phyloP scores from a whole-genome alignment of 2,797 vertebrate species.

The Tympanoctomys barrerae region DNA sequence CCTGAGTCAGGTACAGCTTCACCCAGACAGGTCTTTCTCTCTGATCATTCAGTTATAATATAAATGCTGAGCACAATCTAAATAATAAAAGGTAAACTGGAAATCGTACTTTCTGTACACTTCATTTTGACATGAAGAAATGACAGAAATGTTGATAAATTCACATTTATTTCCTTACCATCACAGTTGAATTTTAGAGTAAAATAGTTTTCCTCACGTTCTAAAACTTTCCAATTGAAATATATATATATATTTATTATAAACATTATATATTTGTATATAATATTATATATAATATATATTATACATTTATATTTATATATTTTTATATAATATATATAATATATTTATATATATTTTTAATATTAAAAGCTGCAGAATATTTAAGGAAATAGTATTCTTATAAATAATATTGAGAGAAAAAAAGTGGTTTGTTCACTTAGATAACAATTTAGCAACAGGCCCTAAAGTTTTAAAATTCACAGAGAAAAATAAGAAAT shows the following conservation, averaged over 20 bases:
- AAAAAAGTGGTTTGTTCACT: not conserved
- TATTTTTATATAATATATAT: too few species aligned
- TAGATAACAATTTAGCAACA: not conserved
- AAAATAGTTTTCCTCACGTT: not conserved
- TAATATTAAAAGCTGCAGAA: not conserved
- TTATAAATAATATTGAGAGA: not conserved
- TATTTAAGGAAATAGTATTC: not conserved
- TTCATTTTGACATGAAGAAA: not conserved
- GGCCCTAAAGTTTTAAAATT: conserved; percentile 4
- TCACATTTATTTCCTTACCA: not conserved
- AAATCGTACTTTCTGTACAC: not conserved
- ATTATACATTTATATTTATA: too few species aligned
- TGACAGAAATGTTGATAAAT: not conserved
- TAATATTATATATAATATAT: too few species aligned
- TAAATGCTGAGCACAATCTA: not conserved
- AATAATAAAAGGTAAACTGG: not conserved
- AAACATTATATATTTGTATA: too few species aligned
- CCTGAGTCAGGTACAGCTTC: not conserved
- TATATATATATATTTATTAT: too few species aligned
- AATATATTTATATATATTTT: too few species aligned
- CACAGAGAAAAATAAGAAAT: not conserved
- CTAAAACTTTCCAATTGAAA: not conserved
- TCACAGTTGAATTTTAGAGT: not conserved
- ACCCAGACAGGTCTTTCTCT: not conserved
- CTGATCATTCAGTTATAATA: not conserved